A percentile compares a stretch with the other conserved stretches of the same genome.
These are phyloP conservation scores for Drosophila sechellia DNA, from an alignment of 1,140 invertebrate genomes.

Conservation along the genomic window DNA sequence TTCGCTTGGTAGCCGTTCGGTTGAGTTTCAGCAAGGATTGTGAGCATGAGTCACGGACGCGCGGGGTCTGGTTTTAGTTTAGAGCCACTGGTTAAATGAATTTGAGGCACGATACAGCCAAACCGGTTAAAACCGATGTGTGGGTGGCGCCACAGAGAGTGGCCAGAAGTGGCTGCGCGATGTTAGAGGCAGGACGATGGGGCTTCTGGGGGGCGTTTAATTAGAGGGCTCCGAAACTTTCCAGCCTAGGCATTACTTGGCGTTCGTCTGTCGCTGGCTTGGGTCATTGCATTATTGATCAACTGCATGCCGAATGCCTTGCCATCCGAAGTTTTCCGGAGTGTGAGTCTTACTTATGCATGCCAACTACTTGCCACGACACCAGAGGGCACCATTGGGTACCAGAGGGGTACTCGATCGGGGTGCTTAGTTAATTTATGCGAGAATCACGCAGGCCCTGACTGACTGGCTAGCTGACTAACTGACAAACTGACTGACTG, in stretches of 20 bases:
- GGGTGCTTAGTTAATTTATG: constrained; percentile 59
- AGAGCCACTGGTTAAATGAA: constrained; percentile 58
- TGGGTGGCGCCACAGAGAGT: constrained; percentile 15
- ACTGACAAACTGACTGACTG: background rate
- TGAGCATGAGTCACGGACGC: constrained; percentile 39
- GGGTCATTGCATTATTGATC: constrained; percentile 79
- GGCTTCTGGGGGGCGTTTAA: constrained; percentile 59
- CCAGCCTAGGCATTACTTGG: constrained; percentile 58
- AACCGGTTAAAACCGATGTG: constrained; percentile 48
- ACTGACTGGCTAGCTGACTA: constrained; percentile 1
- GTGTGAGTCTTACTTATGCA: constrained; percentile 52
- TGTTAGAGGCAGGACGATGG: background rate
- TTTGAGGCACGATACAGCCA: constrained; percentile 62
- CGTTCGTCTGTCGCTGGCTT: constrained; percentile 44
- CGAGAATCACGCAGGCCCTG: constrained; percentile 63
- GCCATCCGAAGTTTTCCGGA: constrained; percentile 9
- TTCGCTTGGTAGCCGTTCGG: constrained; percentile 19
- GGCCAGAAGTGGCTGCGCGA: background rate
- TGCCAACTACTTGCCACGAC: constrained; percentile 22
- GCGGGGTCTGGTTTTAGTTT: constrained; percentile 19
- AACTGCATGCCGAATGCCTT: constrained; percentile 62
- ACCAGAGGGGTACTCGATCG: background rate
- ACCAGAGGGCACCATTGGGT: background rate
- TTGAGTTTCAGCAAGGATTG: constrained; percentile 48
- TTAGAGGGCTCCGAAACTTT: constrained; percentile 45